A percentile compares a stretch with the other conserved stretches of the same genome.
Evolutionary conservation across 1,140 invertebrate genomes (phyloP).

Genomic region (Drosophila hydei): DNA sequence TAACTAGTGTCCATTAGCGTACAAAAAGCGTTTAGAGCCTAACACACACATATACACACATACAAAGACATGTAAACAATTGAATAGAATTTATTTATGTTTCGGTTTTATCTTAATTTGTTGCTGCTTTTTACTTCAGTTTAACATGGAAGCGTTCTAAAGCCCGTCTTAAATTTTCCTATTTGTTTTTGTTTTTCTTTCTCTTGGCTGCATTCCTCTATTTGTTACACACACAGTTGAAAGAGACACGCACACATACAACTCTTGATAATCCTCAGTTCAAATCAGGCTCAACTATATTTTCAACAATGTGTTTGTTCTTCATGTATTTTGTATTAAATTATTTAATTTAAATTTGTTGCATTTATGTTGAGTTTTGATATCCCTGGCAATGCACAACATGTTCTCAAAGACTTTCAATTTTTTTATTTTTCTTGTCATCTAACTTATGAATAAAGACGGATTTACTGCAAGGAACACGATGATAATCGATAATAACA

Average conservation of each 20-base stretch:
- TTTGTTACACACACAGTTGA: slow-evolving; percentile 33
- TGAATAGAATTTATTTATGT: slow-evolving; percentile 31
- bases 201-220: slow-evolving; percentile 13
- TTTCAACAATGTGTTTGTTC: slow-evolving; percentile 25
- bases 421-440: slow-evolving; percentile 20
- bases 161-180: slow-evolving; percentile 21
- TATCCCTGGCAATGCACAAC: slow-evolving; percentile 37
- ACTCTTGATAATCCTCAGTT: slow-evolving; percentile 15
- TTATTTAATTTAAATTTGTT: slow-evolving; percentile 7
- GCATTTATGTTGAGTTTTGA: slow-evolving; percentile 20
- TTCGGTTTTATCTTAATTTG: slow-evolving; percentile 9
- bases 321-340: slow-evolving; percentile 9
- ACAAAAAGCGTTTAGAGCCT: slow-evolving; percentile 69
- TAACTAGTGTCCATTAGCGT: slow-evolving; percentile 69
- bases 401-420: slow-evolving; percentile 23
- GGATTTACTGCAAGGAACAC: slow-evolving; percentile 80
- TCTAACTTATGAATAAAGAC: slow-evolving; percentile 73
- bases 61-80: slow-evolving; percentile 20
- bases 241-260: slow-evolving; percentile 33
- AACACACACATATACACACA: slow-evolving; percentile 41
- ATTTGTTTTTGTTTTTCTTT: slow-evolving; percentile 13
- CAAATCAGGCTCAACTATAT: slow-evolving; percentile 48
- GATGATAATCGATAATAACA: slow-evolving; percentile 60
- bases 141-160: slow-evolving; percentile 52
- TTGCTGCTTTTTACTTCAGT: slow-evolving; percentile 22